Evolutionary conservation across 2,113 vertebrate genomes (phyloP).

Genomic region (Myrmecophaga tridactyla): DNA sequence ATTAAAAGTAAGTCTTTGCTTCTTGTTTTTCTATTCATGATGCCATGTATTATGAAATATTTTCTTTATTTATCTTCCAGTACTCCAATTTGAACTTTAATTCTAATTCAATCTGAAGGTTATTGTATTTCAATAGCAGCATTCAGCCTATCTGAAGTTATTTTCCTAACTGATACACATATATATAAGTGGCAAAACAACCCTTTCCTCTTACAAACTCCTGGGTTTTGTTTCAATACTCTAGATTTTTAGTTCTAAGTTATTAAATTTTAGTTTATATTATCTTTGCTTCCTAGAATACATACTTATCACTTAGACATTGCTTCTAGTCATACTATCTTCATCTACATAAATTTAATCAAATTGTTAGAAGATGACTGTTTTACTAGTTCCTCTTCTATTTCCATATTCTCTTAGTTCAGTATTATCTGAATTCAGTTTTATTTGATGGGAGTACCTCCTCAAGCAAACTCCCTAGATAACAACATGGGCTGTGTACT

Average conservation of each 20-base stretch:
- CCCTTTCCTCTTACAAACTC: not conserved
- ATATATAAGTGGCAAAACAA: fast-evolving
- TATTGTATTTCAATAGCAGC: not conserved
- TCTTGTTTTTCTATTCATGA: not conserved
- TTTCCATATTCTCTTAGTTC: not conserved
- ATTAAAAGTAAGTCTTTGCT: not conserved
- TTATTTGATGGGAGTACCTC: not conserved
- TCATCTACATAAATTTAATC: not conserved
- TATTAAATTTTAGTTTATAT: not conserved
- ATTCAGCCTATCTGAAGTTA: not conserved
- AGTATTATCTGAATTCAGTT: not conserved
- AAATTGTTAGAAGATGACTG: not conserved
- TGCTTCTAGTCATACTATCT: not conserved
- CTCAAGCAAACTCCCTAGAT: not conserved
- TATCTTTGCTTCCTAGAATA: not conserved
- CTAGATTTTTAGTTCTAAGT: not conserved
- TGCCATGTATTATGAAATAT: not conserved
- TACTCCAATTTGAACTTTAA: not conserved
- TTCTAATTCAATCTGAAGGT: not conserved
- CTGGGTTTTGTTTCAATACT: not conserved
- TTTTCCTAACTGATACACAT: not conserved
- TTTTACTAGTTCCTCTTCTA: not conserved
- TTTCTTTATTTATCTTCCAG: not conserved
- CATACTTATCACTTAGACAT: not conserved
- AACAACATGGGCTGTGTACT: not conserved